phyloP scores from a whole-genome alignment of 2,888 invertebrate genomes.

The Julus scanicus region DNA sequence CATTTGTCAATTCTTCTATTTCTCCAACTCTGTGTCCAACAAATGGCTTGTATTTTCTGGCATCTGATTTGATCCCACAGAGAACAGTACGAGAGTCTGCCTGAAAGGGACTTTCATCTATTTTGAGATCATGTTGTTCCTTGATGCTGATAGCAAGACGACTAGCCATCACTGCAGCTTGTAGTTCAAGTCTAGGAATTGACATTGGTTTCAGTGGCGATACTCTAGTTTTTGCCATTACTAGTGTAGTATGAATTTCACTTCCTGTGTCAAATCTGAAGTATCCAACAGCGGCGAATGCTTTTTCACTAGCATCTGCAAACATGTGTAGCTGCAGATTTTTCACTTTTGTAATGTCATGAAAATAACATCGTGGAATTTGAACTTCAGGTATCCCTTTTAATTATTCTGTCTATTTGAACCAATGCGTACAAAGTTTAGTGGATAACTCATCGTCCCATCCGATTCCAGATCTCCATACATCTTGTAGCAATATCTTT shows the following conservation, averaged over 20 bases:
- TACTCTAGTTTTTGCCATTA: not conserved
- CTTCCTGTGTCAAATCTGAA: not conserved
- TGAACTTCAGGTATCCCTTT: not conserved
- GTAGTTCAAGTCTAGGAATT: not conserved
- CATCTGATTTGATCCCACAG: conserved; percentile 58
- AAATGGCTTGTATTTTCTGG: conserved; percentile 57
- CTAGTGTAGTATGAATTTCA: not conserved
- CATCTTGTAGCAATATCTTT: not conserved
- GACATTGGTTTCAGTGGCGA: not conserved
- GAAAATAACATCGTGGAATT: not conserved
- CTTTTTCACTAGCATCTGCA: not conserved
- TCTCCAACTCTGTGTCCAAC: conserved; percentile 59
- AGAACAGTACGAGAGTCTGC: conserved; percentile 55
- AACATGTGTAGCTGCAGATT: not conserved
- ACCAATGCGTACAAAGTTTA: not conserved
- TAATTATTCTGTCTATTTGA: not conserved
- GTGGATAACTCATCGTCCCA: not conserved
- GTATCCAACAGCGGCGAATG: not conserved
- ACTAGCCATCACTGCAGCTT: not conserved
- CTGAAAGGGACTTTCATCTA: not conserved
- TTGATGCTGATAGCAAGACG: not conserved
- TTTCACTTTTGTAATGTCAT: too few relatives aligned
- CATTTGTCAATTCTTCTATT: conserved; percentile 57
- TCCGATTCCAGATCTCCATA: not conserved
- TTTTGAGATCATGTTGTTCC: not conserved